Conservation (phyloP, 2,888 invertebrate species). For the Amblyteles armatorius region DNA sequence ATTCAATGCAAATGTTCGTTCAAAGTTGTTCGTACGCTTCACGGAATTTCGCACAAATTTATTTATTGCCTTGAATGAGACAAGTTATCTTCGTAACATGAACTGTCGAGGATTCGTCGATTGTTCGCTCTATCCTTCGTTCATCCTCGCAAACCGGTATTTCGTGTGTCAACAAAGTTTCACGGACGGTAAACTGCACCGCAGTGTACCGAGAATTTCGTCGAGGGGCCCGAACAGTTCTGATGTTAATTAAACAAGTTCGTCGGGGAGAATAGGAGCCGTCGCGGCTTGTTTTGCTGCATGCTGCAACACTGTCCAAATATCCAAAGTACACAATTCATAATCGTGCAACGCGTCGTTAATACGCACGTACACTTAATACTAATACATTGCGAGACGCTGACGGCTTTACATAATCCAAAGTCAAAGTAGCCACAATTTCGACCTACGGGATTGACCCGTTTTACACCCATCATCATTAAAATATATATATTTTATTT, state of each 20-base stretch:
- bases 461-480: neutral
- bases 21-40: neutral
- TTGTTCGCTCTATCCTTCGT: neutral
- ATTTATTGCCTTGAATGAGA: neutral
- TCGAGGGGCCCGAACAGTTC: neutral
- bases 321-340: slow-evolving; percentile 5
- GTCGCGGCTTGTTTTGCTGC: neutral
- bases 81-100: neutral
- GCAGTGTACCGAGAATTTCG: neutral
- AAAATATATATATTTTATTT: neutral
- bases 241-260: slow-evolving; percentile 21
- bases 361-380: neutral
- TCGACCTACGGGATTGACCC: neutral
- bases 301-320: neutral
- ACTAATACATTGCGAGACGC: neutral
- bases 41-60: neutral
- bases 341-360: neutral
- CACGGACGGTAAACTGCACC: no score
- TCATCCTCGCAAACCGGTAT: neutral
- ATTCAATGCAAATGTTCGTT: neutral
- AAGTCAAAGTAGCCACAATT: neutral
- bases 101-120: neutral
- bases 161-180: slow-evolving; percentile 4
- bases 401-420: neutral
- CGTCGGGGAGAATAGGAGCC: neutral